Conservation (phyloP, 2,113 vertebrate genomes). For the Sylvia atricapilla region DNA sequence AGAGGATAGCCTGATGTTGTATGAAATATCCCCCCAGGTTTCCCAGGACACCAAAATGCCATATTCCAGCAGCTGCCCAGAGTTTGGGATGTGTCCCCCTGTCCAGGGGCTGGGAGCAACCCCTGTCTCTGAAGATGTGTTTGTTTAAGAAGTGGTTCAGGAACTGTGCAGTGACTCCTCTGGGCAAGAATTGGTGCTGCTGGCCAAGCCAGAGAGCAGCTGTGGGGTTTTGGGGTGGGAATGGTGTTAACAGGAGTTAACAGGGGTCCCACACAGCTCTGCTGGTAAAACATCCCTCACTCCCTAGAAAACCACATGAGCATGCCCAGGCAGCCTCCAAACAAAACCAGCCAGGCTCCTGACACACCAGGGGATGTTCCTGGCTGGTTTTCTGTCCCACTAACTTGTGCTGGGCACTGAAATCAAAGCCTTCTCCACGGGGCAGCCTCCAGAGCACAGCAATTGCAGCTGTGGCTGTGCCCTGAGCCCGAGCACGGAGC, state of each 20-base stretch:
- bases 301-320: rapidly evolving
- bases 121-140: rapidly evolving
- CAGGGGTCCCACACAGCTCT: not conserved
- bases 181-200: not conserved
- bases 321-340: not conserved
- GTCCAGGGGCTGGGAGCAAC: not conserved
- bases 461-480: not conserved
- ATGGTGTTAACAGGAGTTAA: not conserved
- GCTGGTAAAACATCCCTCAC: not conserved
- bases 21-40: not conserved
- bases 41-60: not conserved
- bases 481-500: not conserved
- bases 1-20: not conserved
- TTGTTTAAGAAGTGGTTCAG: not conserved
- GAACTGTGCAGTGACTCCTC: not conserved
- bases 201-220: not conserved
- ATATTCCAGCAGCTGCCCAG: rapidly evolving
- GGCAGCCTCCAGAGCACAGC: not conserved
- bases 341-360: not conserved
- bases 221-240: not conserved
- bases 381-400: not conserved
- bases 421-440: rapidly evolving
- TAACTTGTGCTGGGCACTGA: not conserved
- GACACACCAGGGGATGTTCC: not conserved
- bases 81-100: not conserved